These are phyloP conservation scores for Rana temporaria DNA, from an alignment of 2,113 vertebrate genomes.

Conservation along the genomic window DNA sequence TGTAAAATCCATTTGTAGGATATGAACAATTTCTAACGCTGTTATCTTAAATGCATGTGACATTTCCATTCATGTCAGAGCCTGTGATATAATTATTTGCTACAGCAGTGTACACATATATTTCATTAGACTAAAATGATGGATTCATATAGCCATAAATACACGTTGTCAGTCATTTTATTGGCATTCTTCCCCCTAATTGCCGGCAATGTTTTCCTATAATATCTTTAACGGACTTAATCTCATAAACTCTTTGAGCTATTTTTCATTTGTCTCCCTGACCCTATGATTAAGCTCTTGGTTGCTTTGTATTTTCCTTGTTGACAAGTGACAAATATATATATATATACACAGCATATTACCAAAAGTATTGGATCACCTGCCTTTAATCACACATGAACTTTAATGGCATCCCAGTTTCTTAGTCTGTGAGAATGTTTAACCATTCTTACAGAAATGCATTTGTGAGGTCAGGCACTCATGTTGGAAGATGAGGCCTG, in stretches of 20 bases:
- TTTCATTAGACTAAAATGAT: conserved; percentile 31
- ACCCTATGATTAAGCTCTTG: neutral
- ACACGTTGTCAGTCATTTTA: conserved; percentile 30
- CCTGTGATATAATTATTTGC: conserved; percentile 12
- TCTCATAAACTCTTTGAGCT: conserved; percentile 1
- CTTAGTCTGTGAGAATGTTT: no score
- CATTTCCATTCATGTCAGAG: neutral
- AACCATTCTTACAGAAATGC: no score
- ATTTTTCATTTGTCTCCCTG: conserved; percentile 1
- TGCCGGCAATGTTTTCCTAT: conserved; percentile 11
- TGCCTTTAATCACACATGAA: no score
- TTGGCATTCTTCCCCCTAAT: neutral
- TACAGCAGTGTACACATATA: conserved; percentile 10
- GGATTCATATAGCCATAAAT: conserved; percentile 22
- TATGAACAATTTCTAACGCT: no score
- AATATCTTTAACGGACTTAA: conserved; percentile 4
- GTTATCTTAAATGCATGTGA: conserved; percentile 3
- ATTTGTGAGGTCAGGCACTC: no score
- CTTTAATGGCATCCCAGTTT: no score
- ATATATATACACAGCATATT: no score
- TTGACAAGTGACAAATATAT: no score
- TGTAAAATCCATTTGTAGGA: no score
- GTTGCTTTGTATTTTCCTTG: neutral
- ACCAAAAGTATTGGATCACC: no score
- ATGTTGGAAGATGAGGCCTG: no score